Base-by-base conservation (phyloP, 2,113 vertebrate species). In the Aspiorhynchus laticeps region DNA sequence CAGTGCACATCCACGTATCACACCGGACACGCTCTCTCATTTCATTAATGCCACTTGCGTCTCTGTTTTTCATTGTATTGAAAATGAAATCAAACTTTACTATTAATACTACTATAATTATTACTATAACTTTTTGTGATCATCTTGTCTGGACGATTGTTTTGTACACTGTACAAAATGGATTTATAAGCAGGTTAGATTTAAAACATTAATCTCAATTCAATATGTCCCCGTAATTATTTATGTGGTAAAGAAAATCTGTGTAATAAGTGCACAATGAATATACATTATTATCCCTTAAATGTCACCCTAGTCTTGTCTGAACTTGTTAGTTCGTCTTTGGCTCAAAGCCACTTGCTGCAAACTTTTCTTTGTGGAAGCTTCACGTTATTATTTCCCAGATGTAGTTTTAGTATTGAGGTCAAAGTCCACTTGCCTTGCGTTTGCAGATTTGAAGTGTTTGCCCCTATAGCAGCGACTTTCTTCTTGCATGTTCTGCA, bases 21-120 rank as follows among this genome's bases (percentile, higher is more conserved):
- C 69, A 73, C 38, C 31, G 28, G 69, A 73, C 17, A 38, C 33
- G 4, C 33, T 73, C 19, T 73, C 69, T 73, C 36, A 4, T 73
- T 36, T 41, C 36, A 73, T 73, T 73, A 73, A 73, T 38, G 36
- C 69, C 36, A 21, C 36, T 36, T 73, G 69, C 19, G 36, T 41
- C 69, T 73, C 33, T 73, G 69, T 73, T 73, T 73, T 38, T 73
- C 3, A 73, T 73, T 73, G 69, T 73, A 24, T 41, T 41, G 69
- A 41, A 41, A 73, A 73, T 41, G 1, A 73, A 41, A 41, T 73
- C 69, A 41, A 36, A 73, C 69, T 24, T 73, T 41, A 73, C 69
- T 73, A 36, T 36, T 71, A 71, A 7, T 33, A 36, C 6, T 36
- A 71, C 31, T 71, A 36, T 71, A 71, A 36, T 71, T 71, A n/a